Evolutionary conservation across 2,113 vertebrate genomes (phyloP), one percentile per base, ranked within the genome.

Genomic region (Progne subis): DNA sequence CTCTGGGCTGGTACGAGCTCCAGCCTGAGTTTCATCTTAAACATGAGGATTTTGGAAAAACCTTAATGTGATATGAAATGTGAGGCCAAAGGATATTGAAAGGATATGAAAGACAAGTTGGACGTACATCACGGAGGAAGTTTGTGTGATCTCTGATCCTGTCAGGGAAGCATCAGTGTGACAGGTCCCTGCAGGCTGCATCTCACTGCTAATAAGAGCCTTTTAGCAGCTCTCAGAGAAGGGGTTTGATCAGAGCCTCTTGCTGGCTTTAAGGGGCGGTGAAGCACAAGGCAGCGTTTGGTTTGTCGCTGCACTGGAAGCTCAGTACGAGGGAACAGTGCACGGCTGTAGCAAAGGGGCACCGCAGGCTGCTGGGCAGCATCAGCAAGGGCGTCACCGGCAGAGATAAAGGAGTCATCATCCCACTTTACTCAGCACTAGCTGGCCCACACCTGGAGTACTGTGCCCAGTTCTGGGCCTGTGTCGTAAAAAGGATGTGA

Each of bases 121-220:
- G 83, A 85, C 0, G 0, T 55, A 43, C 13, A 49, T 60, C 4
- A 2, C 31, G 43, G 50, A 44, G 79, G 91, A 43, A 74, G 68
- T 91, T 83, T 81, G 64, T 88, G 78, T 95, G 94, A 83, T 91
- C 90, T 78, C 68, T 75, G 85, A 88, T 83, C 94, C 37, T 94
- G 70, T 64, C 82, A 96, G 60, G 59, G 76, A 91, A 92, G 61
- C 77, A 75, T 72, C 80, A 56, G 11, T 34, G 29, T 57, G 70
- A 91, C 80, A 82, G 44, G 82, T 95, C 70, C 82, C 72, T 57
- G 41, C 52, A 26, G 87, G 74, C 94, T 76, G 70, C 77, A 34
- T 15, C 52, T 46, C 31, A 14, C 34, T 76, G 52, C 67, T 88
- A 34, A 82, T 81, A 86, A 93, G 92, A 94, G 71, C 63, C 37